Base-by-base conservation (phyloP, 2,113 vertebrate species). In the Muntiacus muntjak region DNA sequence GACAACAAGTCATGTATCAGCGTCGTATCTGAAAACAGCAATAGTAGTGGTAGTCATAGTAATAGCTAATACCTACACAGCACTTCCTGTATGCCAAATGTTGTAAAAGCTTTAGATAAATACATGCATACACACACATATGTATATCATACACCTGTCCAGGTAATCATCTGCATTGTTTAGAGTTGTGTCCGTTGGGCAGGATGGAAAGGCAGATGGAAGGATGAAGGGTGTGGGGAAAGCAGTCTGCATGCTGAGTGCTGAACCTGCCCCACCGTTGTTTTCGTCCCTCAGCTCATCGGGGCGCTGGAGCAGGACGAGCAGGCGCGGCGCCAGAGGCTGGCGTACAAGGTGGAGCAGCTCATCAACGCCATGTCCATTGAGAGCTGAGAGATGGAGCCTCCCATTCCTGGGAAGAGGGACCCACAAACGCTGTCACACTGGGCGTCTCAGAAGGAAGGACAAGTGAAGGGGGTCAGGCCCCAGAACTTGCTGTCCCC, bases 281-380 rank as follows among this genome's bases (percentile, higher is more conserved):
- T 57, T 92, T 74, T 23, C 87, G 17, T 26, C 91, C 92, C 47
- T n/a, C 98, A 99, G 99, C 99, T 99, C 98, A 99, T 99, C 0
- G 98, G 99, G 11, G 99, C 99, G 2, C 97, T 99, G 98, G 99
- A 99, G 97, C 99, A 99, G 97, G 99, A 99, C 0, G 99, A 99
- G 30, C 99, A 99, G 97, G 99, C 99, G 0, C 99, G 99, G 95
- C 99, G 99, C 97, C 99, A 99, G 98, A 99, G 99, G 47, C 98
- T 99, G 98, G 99, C 99, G 0, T 99, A 99, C 99, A 99, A 99
- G 98, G 99, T 99, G 98, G 99, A 99, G 95, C 99, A 99, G 97
- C 99, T 99, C 71, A 99, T 99, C 45, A 98, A 98, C 28, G 99
- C 99, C 98, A 99, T 99, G 99, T 99, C 99, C 94, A 98, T 99